Conservation (phyloP, 2,113 vertebrate genomes). For the Glaucidium brasilianum region DNA sequence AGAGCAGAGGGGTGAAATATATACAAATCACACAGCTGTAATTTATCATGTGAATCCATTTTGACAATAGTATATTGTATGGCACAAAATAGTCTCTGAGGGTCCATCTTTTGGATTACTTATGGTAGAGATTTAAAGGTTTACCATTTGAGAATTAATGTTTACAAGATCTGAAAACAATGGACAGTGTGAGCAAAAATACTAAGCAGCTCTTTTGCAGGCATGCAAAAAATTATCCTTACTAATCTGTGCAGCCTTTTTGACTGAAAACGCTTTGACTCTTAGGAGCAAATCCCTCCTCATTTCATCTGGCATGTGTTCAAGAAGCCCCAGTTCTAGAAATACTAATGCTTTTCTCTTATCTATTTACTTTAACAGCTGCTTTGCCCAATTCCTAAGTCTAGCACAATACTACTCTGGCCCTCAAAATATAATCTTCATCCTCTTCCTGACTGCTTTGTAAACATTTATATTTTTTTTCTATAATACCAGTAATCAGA, state of each 20-base stretch:
- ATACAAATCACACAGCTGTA: neutral
- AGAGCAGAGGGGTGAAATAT: neutral
- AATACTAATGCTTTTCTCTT: neutral
- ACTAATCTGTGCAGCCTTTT: neutral
- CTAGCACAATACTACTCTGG: neutral
- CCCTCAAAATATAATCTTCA: neutral
- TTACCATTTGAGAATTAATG: neutral
- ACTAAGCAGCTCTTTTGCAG: neutral
- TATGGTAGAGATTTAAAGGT: neutral
- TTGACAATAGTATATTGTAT: neutral
- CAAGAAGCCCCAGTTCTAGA: neutral
- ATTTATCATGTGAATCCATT: neutral
- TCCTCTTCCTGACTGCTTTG: neutral
- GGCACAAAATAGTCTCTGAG: neutral
- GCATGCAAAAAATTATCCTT: neutral
- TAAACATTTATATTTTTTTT: neutral
- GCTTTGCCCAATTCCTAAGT: neutral
- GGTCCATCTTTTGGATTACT: neutral
- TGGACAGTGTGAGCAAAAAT: neutral
- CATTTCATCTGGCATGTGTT: neutral
- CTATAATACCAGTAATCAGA: constrained; percentile 24
- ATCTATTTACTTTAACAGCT: constrained; percentile 20
- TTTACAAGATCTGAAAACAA: neutral
- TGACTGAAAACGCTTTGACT: neutral
- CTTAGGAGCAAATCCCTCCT: neutral